Percentiles rank a stretch among this genome's conserved stretches.
These are phyloP conservation scores for Remorina albescens DNA, from an alignment of 2,797 vertebrate species.

Conservation along the genomic window DNA sequence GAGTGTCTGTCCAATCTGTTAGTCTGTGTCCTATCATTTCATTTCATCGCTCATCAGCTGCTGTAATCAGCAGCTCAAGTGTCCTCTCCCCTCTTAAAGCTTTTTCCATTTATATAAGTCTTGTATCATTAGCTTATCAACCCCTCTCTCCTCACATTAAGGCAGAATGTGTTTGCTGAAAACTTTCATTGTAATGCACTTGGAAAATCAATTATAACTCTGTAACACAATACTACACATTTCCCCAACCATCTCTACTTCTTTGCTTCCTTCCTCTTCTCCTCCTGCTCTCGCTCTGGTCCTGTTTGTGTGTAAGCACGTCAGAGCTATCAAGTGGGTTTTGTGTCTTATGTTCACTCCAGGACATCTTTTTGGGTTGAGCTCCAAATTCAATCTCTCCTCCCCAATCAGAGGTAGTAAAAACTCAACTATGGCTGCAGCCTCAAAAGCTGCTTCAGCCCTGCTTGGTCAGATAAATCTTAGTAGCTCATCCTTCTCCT, in stretches of 20 bases:
- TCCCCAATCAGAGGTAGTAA: constrained; percentile 80
- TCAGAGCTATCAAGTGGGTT: constrained; percentile 70
- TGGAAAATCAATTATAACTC: constrained; percentile 81
- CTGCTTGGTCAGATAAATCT: constrained; percentile 79
- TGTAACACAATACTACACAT: constrained; percentile 70
- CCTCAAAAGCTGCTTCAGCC: constrained; percentile 57
- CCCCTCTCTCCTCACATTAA: constrained; percentile 61
- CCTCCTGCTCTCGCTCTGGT: constrained; percentile 35
- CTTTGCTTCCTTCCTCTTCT: constrained; percentile 51
- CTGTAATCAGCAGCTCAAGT: constrained; percentile 68
- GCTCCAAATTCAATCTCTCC: constrained; percentile 78
- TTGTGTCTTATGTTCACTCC: constrained; percentile 74
- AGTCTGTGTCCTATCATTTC: constrained; percentile 59
- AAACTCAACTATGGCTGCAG: constrained; percentile 62
- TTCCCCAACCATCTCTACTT: constrained; percentile 58
- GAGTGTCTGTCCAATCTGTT: constrained; percentile 74
- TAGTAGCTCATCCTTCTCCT: constrained; percentile 78
- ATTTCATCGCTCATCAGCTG: constrained; percentile 65
- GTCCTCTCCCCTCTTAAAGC: constrained; percentile 60
- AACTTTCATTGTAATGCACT: constrained; percentile 75
- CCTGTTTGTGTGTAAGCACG: constrained; percentile 60
- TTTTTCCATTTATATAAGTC: constrained; percentile 74
- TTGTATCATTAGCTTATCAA: constrained; percentile 74
- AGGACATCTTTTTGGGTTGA: constrained; percentile 76
- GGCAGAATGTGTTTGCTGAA: constrained; percentile 66